Conservation (phyloP, 2,113 vertebrate genomes). For the Bombycilla garrulus region DNA sequence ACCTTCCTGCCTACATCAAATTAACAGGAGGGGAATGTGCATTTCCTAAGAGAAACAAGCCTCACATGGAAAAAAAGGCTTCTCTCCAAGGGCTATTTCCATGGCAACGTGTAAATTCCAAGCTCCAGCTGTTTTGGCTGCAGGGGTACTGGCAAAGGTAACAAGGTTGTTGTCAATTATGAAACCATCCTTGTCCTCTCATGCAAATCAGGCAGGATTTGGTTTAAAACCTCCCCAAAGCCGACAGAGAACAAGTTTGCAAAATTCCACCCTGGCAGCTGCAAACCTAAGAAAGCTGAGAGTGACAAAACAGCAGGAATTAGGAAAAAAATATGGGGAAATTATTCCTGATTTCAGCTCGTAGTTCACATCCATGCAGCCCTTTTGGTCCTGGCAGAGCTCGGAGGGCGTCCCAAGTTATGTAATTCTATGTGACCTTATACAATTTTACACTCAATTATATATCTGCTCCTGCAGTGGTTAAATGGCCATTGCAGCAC, state of each 20-base stretch:
- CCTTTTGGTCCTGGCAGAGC: not conserved
- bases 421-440: not conserved
- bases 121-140: constrained; percentile 7
- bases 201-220: not conserved
- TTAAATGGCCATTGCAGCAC: not conserved
- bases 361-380: not conserved
- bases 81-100: constrained; percentile 21
- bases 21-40: not conserved
- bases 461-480: not conserved
- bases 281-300: not conserved
- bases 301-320: not conserved
- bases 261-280: not conserved
- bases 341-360: not conserved
- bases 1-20: not conserved
- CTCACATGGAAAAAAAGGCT: not conserved
- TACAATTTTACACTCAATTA: not conserved
- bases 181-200: not conserved
- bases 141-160: constrained; percentile 1
- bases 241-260: not conserved
- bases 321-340: not conserved
- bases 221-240: not conserved
- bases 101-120: constrained; percentile 32
- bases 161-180: not conserved
- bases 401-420: not conserved
- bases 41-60: not conserved